Conservation (phyloP, 2,113 vertebrate genomes). For the Petrocephalus zakoni region DNA sequence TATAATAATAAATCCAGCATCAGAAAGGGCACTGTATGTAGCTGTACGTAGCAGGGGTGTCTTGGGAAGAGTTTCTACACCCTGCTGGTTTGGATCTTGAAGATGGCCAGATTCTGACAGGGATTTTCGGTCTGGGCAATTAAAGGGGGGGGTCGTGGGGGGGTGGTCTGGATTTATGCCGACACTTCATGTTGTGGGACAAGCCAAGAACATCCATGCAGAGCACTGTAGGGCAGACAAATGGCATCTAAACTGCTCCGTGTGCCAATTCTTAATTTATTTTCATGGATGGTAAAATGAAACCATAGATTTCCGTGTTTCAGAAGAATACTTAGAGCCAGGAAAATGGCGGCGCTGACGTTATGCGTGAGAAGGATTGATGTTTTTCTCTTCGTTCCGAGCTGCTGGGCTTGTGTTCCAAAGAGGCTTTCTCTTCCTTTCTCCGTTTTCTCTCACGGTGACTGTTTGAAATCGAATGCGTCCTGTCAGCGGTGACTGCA, state of each 20-base stretch:
- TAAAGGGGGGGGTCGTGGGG: not conserved
- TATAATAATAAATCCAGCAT: not conserved
- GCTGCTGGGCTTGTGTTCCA: not conserved
- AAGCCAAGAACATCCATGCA: not conserved
- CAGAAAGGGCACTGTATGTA: not conserved
- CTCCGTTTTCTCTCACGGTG: not conserved
- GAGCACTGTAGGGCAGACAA: not conserved
- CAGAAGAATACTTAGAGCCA: too few relatives aligned
- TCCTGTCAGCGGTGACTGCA: not conserved
- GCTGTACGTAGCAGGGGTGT: not conserved
- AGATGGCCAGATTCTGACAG: not conserved
- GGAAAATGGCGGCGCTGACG: too few relatives aligned
- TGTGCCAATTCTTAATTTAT: not conserved
- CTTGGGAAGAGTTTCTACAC: not conserved
- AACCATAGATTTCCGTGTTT: not conserved
- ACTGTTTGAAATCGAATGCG: not conserved
- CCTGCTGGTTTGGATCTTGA: not conserved
- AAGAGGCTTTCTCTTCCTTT: not conserved
- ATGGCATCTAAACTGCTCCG: not conserved
- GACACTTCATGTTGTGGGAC: not conserved
- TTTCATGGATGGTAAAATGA: not conserved
- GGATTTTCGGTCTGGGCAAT: not conserved
- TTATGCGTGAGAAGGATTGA: not conserved
- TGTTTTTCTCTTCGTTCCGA: not conserved
- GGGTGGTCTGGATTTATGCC: not conserved